Evolutionary conservation across 2,797 vertebrate species (phyloP).

Genomic region (Oreochromis grahami): DNA sequence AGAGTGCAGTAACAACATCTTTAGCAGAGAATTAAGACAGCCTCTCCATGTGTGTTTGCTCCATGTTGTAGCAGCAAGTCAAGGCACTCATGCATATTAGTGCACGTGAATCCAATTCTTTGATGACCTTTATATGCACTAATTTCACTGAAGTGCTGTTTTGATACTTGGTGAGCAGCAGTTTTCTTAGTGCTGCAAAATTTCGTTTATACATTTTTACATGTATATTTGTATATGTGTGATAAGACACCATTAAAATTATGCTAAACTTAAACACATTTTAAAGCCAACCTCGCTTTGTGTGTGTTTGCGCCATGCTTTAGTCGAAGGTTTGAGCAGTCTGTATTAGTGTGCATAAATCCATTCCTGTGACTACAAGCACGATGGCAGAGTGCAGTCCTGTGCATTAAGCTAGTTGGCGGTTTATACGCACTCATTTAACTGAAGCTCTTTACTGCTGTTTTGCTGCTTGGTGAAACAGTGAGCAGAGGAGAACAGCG

Average conservation of each 20-base stretch:
- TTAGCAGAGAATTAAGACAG: not conserved
- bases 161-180: not conserved
- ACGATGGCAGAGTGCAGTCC: not conserved
- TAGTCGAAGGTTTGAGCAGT: not conserved
- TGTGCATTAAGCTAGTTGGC: not conserved
- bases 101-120: not conserved
- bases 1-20: not conserved
- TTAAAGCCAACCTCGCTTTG: rapidly evolving
- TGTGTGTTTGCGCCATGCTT: not conserved
- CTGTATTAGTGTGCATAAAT: not conserved
- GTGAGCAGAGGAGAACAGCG: rapidly evolving
- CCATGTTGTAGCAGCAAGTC: not conserved
- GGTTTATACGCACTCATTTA: not conserved
- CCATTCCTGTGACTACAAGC: not conserved
- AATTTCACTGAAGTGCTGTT: not conserved
- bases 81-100: not conserved
- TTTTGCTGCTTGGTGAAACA: not conserved
- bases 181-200: too few species aligned
- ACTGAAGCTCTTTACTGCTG: not conserved
- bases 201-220: too few species aligned
- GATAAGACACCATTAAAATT: not conserved
- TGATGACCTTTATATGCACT: not conserved
- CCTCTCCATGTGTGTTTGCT: not conserved
- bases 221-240: not conserved
- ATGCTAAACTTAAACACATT: not conserved